Evolutionary conservation across 2,113 vertebrate genomes (phyloP).

Genomic region (Colius striatus): DNA sequence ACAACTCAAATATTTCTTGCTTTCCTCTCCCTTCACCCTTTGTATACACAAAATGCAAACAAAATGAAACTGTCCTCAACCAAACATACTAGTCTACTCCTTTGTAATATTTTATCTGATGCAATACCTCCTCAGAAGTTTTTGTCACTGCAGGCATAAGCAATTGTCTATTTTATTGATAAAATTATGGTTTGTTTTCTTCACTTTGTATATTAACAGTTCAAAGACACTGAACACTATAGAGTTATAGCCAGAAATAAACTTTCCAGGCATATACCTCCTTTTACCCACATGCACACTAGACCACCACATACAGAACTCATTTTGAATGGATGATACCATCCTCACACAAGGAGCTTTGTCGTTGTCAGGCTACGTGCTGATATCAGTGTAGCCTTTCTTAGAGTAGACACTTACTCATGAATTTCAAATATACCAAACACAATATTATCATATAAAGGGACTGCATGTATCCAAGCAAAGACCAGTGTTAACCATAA

Average conservation of each 20-base stretch:
- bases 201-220: not conserved
- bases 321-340: not conserved
- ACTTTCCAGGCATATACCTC: not conserved
- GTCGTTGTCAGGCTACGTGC: not conserved
- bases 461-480: not conserved
- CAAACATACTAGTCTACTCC: not conserved
- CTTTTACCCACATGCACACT: rapidly evolving
- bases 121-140: not conserved
- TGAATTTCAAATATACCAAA: not conserved
- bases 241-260: not conserved
- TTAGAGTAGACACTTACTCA: not conserved
- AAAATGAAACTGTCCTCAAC: not conserved
- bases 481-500: not conserved
- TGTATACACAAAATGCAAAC: not conserved
- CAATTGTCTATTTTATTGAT: not conserved
- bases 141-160: not conserved
- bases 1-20: not conserved
- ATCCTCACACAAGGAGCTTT: not conserved
- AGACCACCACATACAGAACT: not conserved
- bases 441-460: not conserved
- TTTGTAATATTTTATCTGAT: not conserved
- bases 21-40: not conserved
- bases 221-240: not conserved
- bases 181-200: not conserved
- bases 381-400: not conserved